These are phyloP conservation scores for Spheniscus mendiculus DNA, from an alignment of 2,113 vertebrate genomes.

Conservation along the genomic window DNA sequence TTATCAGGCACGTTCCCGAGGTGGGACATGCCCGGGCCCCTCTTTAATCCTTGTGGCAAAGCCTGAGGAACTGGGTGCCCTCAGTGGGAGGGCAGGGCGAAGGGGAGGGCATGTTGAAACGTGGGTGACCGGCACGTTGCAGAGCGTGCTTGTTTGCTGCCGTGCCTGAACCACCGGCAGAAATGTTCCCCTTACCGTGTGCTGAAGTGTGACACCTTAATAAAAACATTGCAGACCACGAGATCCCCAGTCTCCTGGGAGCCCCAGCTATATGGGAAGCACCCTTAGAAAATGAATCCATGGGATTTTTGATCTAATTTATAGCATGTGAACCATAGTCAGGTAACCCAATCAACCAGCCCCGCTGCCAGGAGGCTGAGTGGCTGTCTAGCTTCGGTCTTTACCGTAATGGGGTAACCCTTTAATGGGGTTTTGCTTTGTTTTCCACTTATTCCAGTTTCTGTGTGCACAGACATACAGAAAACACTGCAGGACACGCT, in stretches of 20 bases:
- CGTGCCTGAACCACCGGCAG: neutral
- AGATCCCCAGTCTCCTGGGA: neutral
- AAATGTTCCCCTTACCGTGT: neutral
- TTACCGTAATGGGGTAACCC: neutral
- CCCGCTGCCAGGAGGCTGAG: neutral
- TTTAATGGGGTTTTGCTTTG: neutral
- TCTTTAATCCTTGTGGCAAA: neutral
- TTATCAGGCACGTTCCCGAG: neutral
- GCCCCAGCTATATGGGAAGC: fast-evolving
- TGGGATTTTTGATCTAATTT: neutral
- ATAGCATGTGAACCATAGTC: neutral
- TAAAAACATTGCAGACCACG: neutral
- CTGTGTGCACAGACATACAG: neutral
- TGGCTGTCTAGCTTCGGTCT: neutral
- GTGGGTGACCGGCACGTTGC: fast-evolving
- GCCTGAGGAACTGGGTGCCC: neutral
- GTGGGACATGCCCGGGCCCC: fast-evolving
- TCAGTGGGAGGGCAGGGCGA: neutral
- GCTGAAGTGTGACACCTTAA: neutral
- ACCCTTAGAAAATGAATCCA: neutral
- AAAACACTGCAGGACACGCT: neutral
- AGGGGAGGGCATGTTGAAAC: neutral
- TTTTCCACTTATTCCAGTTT: neutral
- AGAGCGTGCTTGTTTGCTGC: neutral
- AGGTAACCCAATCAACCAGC: neutral